A percentile compares a stretch with the other conserved stretches of the same genome.
Evolutionary conservation across 2,888 invertebrate genomes (phyloP).

Genomic region (Dicycla oo): DNA sequence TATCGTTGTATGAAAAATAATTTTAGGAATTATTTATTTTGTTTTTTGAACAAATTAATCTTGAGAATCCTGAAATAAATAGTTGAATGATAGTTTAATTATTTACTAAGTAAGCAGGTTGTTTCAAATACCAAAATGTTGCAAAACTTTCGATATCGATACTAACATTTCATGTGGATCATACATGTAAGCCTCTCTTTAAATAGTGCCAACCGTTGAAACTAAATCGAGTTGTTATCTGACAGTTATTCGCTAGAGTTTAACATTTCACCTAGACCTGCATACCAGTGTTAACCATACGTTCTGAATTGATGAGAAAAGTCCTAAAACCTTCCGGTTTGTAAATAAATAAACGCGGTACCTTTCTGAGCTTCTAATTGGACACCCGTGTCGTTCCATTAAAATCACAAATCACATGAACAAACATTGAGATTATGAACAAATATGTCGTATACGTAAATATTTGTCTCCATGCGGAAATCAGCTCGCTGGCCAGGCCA

Average conservation of each 20-base stretch:
- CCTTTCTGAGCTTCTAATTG: constrained; percentile 15
- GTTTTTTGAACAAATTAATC: neutral
- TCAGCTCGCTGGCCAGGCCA: constrained; percentile 21
- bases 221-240: constrained; percentile 29
- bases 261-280: constrained; percentile 4
- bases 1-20: neutral
- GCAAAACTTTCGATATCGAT: neutral
- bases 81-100: neutral
- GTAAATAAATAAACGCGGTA: constrained; percentile 21
- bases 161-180: constrained; percentile 29
- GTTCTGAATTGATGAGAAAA: neutral
- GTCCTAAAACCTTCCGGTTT: constrained; percentile 1
- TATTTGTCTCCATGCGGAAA: constrained; percentile 33
- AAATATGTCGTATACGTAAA: constrained; percentile 37
- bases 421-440: constrained; percentile 35
- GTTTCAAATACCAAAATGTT: constrained; percentile 2
- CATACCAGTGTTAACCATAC: constrained; percentile 8
- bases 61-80: neutral
- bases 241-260: constrained; percentile 14
- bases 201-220: constrained; percentile 28
- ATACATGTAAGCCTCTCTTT: constrained; percentile 12
- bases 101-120: neutral
- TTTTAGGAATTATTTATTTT: neutral
- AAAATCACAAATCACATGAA: constrained; percentile 33
- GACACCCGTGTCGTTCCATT: constrained; percentile 17